Conservation (phyloP, 2,888 invertebrate species). For the Patella caerulea region DNA sequence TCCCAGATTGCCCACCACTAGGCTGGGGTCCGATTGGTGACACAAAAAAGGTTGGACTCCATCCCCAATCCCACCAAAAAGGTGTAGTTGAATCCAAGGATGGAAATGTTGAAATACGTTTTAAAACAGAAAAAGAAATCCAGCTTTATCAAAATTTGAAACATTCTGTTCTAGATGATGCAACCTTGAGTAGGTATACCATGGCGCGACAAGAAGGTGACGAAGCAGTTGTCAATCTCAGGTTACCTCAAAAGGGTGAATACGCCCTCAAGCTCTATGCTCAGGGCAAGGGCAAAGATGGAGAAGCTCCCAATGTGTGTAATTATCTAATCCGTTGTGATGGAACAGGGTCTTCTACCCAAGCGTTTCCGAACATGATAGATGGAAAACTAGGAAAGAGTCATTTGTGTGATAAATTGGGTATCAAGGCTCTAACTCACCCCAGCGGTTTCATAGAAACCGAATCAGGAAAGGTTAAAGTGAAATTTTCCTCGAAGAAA, state of each 20-base stretch:
- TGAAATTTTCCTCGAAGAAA: constrained; percentile 56
- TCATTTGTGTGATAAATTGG: constrained; percentile 49
- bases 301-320: constrained; percentile 63
- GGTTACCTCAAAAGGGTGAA: constrained; percentile 63
- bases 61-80: constrained; percentile 59
- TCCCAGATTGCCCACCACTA: constrained; percentile 66
- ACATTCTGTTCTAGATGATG: constrained; percentile 60
- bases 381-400: constrained; percentile 46
- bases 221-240: constrained; percentile 59
- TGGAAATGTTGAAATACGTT: constrained; percentile 62
- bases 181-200: constrained; percentile 61
- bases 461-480: constrained; percentile 48
- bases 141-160: constrained; percentile 61
- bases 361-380: constrained; percentile 63
- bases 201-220: constrained; percentile 57
- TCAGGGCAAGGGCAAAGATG: constrained; percentile 57
- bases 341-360: constrained; percentile 44
- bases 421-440: constrained; percentile 56
- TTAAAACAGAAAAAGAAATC: constrained; percentile 55
- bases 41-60: constrained; percentile 58
- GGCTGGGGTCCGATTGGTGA: constrained; percentile 67
- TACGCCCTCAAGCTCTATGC: constrained; percentile 66
- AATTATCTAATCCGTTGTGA: constrained; percentile 65
- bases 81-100: constrained; percentile 63
- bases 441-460: constrained; percentile 49